Evolutionary conservation across 1,140 invertebrate species (phyloP).

Genomic region (Lerema accius): DNA sequence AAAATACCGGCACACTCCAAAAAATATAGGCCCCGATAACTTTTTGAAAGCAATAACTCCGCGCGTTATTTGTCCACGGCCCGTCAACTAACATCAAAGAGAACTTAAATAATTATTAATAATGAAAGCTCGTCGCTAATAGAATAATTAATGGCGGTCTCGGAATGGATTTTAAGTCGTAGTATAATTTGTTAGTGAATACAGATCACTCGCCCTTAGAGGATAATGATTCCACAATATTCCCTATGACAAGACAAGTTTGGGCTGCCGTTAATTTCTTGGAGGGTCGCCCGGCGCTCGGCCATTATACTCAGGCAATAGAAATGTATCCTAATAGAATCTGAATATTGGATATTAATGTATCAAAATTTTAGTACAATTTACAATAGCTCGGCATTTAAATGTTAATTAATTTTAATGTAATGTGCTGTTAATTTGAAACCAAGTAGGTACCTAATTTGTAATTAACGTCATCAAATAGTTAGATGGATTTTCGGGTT

Average conservation of each 20-base stretch:
- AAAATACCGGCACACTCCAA: background rate
- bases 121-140: constrained; percentile 7
- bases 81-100: constrained; percentile 18
- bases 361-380: no score
- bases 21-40: constrained; percentile 5
- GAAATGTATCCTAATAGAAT: no score
- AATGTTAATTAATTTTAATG: no score
- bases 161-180: constrained; percentile 14
- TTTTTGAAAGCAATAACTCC: constrained; percentile 7
- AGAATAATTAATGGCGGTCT: constrained; percentile 11
- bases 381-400: no score
- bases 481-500: no score
- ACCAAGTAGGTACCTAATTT: no score
- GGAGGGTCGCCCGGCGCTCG: no score
- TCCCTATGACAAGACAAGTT: constrained; percentile 5
- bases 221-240: constrained; percentile 14
- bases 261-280: no score
- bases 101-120: constrained; percentile 25
- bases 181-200: constrained; percentile 20
- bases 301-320: no score
- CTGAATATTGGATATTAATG: no score
- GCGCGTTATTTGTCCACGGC: constrained; percentile 12
- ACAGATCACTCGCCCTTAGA: constrained; percentile 6
- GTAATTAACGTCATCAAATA: no score
- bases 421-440: no score